Evolutionary conservation across 2,113 vertebrate species (phyloP).

Genomic region (Peucedramus taeniatus): DNA sequence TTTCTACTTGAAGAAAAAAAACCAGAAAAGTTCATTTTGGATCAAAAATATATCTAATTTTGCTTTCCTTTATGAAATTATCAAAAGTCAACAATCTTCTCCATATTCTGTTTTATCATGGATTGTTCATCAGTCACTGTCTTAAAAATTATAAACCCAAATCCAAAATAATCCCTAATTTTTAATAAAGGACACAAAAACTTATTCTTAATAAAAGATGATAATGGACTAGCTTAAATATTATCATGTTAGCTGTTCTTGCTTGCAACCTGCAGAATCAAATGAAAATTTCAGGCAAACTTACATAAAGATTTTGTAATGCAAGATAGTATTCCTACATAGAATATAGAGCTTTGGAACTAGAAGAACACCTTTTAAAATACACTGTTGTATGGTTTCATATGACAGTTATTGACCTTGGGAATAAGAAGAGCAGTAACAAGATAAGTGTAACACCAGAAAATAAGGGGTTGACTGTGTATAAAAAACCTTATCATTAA

Average conservation of each 20-base stretch:
- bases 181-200: background rate
- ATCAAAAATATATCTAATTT: background rate
- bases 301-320: background rate
- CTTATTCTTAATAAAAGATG: background rate
- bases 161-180: background rate
- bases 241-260: background rate
- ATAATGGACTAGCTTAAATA: background rate
- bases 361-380: background rate
- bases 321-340: background rate
- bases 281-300: background rate
- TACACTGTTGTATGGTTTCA: background rate
- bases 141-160: background rate
- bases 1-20: background rate
- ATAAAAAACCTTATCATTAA: background rate
- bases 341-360: background rate
- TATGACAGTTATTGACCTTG: background rate
- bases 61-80: background rate
- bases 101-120: background rate
- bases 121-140: background rate
- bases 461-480: rapidly evolving
- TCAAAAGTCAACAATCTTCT: background rate
- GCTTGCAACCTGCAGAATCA: background rate
- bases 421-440: background rate
- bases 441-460: background rate
- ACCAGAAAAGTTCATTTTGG: background rate